Conservation (phyloP, 2,888 invertebrate species). For the Leucoma salicis region DNA sequence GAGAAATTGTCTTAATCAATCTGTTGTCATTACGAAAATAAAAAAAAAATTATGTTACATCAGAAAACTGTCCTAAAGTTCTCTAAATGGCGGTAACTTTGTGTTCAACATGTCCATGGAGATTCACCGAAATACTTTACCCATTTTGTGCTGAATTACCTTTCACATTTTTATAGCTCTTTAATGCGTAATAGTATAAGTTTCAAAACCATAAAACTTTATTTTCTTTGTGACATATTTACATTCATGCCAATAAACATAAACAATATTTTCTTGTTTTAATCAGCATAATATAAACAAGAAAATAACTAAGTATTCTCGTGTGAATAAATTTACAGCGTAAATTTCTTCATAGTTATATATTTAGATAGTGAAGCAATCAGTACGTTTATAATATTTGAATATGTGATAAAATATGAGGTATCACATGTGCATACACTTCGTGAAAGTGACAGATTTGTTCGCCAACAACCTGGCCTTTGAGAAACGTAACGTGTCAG, state of each 20-base stretch:
- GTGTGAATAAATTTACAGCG: not conserved
- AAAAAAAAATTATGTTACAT: too few relatives aligned
- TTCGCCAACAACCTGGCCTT: not conserved
- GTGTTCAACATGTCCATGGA: not conserved
- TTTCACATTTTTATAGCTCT: constrained; percentile 8
- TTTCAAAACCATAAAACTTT: constrained; percentile 8
- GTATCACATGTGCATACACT: not conserved
- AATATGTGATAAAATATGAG: not conserved
- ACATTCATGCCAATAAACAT: constrained; percentile 5
- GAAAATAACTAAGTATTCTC: too few relatives aligned
- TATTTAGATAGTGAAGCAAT: not conserved
- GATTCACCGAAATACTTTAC: constrained; percentile 4
- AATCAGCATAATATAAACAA: not conserved
- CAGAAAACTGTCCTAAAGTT: constrained; percentile 19
- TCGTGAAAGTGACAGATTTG: not conserved
- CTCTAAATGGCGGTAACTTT: not conserved
- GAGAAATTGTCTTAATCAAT: too few relatives aligned
- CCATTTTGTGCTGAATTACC: constrained; percentile 8
- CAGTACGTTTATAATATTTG: too few relatives aligned
- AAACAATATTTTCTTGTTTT: constrained; percentile 16
- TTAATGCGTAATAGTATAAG: constrained; percentile 9
- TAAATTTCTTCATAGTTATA: not conserved
- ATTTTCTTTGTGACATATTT: constrained; percentile 8
- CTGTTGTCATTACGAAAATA: too few relatives aligned
- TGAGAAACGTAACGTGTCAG: constrained; percentile 4